A percentile compares a stretch with the other conserved stretches of the same genome.
Conservation (phyloP, 2,888 invertebrate species). For the Hermaeophaga mercurialis region DNA sequence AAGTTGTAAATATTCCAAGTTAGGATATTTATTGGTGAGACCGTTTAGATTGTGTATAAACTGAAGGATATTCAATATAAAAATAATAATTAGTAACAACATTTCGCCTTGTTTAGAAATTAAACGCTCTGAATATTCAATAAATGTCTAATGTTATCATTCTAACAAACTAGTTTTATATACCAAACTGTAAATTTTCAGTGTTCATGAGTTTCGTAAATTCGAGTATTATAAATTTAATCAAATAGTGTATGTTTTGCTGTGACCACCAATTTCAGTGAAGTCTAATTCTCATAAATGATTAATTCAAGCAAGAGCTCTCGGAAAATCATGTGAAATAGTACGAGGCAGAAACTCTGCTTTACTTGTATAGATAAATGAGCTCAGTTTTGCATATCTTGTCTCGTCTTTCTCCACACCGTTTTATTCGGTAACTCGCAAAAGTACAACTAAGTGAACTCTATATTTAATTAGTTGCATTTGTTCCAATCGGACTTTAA, state of each 20-base stretch:
- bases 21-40: too few species aligned
- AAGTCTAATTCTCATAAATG: slow-evolving; percentile 25
- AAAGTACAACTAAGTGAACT: too few species aligned
- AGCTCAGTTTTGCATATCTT: slow-evolving; percentile 16
- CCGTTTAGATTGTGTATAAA: too few species aligned
- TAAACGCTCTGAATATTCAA: not conserved
- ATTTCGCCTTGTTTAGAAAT: too few species aligned
- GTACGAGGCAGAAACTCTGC: slow-evolving; percentile 17
- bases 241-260: slow-evolving; percentile 25
- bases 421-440: too few species aligned
- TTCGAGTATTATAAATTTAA: slow-evolving; percentile 23
- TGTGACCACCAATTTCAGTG: slow-evolving; percentile 21
- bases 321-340: slow-evolving; percentile 24
- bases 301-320: slow-evolving; percentile 24
- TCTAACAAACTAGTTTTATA: not conserved
- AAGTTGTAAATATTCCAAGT: too few species aligned
- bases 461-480: too few species aligned
- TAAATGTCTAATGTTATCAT: not conserved
- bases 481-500: too few species aligned
- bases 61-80: too few species aligned
- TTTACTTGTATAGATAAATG: slow-evolving; percentile 23
- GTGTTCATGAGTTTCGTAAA: slow-evolving; percentile 1
- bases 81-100: too few species aligned
- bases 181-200: not conserved
- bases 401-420: slow-evolving; percentile 7